Percentiles rank a stretch among this genome's conserved stretches.
These are phyloP conservation scores for Eupleurogrammus muticus DNA, from an alignment of 2,797 vertebrate species.

Conservation along the genomic window DNA sequence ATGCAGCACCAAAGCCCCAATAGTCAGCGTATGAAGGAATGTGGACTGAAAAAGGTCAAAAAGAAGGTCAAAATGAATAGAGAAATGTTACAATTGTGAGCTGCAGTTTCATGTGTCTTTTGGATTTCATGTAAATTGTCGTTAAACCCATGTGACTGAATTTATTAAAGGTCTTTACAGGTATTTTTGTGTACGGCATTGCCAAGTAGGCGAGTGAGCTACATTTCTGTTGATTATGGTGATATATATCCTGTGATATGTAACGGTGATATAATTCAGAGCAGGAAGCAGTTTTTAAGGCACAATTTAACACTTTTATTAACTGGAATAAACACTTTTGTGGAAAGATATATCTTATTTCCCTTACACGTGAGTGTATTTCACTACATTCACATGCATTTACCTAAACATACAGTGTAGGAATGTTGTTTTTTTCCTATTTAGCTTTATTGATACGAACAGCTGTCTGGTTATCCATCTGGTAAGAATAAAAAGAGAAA, in stretches of 20 bases:
- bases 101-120: too few species aligned
- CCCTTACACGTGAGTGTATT: background rate
- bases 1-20: background rate
- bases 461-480: background rate
- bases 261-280: background rate
- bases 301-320: background rate
- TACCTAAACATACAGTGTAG: background rate
- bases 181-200: background rate
- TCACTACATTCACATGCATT: background rate
- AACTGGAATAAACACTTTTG: background rate
- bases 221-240: too few species aligned
- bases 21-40: background rate
- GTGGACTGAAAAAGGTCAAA: background rate
- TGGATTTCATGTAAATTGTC: too few species aligned
- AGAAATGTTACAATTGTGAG: background rate
- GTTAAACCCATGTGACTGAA: background rate
- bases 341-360: background rate
- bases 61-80: background rate
- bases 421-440: conserved; percentile 9
- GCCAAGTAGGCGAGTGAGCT: background rate
- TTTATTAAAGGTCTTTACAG: background rate
- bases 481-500: conserved; percentile 39
- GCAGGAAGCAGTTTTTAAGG: background rate
- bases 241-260: too few species aligned
- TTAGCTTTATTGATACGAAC: background rate